Evolutionary conservation across 2,113 vertebrate species (phyloP), one percentile per base, ranked within the genome.

Genomic region (Ochotona princeps): DNA sequence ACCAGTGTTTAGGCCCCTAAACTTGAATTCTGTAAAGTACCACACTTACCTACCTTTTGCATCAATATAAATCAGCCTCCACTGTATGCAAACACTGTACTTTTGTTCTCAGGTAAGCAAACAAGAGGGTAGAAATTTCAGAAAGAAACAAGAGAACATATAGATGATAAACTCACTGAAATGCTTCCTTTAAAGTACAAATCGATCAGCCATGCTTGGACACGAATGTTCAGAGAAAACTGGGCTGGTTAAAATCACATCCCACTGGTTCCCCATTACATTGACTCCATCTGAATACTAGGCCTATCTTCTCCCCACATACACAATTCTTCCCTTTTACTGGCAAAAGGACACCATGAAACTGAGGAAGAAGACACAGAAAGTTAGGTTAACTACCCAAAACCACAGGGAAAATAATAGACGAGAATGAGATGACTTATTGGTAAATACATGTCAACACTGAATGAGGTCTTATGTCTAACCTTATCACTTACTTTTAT

Each of bases 221-320:
- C 95, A 38, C 80, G 26, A 88, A 38, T 61, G 67, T 80, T 80
- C 26, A 91, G 57, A 72, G 51, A 95, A 70, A 49, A 92, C 2
- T 47, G 10, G 18, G 26, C 4, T 15, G 12, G 63, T 26, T 18
- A 78, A 61, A 83, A 84, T 35, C 90, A 21, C 44, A 54, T 73
- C 57, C 23, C 7, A 82, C 32, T 60, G 5, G 38, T 18, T 54
- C 14, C 30, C 83, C 80, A 89, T 47, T 65, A 65, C 30, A 38
- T 28, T 67, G 21, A 18, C 57, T 15, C 35, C 85, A 12, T 75
- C 47, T 35, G 3, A 88, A 25, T 14, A 44, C 14, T n/a, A 9
- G 1, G 11, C 1, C 8, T 1, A 0, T 66, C 44, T 78, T 28
- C 13, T 49, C 73, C 54, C 49, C 17, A 73, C 63, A 30, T 17